Evolutionary conservation across 2,888 invertebrate species (phyloP), one percentile per base, ranked within the genome.

Genomic region (Drosophila tripunctata): DNA sequence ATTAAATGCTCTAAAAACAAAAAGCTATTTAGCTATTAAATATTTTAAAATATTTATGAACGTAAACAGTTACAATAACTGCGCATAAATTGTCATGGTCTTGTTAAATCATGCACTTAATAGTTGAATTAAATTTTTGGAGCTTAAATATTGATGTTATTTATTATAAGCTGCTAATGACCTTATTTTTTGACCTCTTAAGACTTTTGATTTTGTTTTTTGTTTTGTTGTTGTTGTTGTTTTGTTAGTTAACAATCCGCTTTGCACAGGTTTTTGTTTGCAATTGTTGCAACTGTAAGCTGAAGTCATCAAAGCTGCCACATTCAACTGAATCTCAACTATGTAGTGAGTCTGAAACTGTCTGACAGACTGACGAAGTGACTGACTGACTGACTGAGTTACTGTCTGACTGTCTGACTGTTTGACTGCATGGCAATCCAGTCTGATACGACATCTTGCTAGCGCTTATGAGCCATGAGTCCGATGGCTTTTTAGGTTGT

Each of bases 181-280:
- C 12, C 8, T 22, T n/a, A 10, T 40, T 19, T n/a, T 31, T 36
- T 7, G 31, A 4, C 15, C 19, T 30, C 4, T 31, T 22, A 44
- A 55, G 22, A 54, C 54, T 43, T n/a, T n/a, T n/a, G n/a, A n/a
- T n/a, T n/a, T n/a, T n/a, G n/a, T n/a, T n/a, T n/a, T n/a, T 5
- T 14, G 30, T 72, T 52, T 36, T 17, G 24, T 27, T 10, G 27
- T 19, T 22, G 7, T 40, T 22, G 10, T 2, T n/a, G n/a, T n/a
- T n/a, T n/a, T 62, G 77, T 76, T 76, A 76, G 77, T 67, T 57
- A 60, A 60, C 63, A 78, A 78, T 76, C 78, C 73, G 83, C 80
- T 79, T 80, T 83, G 45, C 36, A 38, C 24, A 44, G 48, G 61
- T 54, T 50, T 67, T 73, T n/a, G n/a, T 56, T 54, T 17, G 38